phyloP scores from a whole-genome alignment of 1,140 invertebrate species.

The Philaenus spumarius region DNA sequence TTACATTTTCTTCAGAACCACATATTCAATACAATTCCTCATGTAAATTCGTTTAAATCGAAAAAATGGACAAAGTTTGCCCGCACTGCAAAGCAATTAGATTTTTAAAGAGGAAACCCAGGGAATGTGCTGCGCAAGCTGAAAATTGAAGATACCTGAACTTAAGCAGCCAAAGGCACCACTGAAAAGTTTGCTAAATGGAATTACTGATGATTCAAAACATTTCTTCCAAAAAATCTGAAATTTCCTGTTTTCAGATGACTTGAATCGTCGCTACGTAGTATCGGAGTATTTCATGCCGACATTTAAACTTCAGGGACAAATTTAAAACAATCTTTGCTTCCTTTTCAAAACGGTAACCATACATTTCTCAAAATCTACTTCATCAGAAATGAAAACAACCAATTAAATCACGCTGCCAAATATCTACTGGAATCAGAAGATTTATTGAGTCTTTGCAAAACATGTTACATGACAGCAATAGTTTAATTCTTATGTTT shows the following conservation, averaged over 20 bases:
- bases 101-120: constrained; percentile 8
- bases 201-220: background rate
- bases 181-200: background rate
- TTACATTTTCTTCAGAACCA: no score
- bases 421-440: constrained; percentile 32
- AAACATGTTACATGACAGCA: constrained; percentile 37
- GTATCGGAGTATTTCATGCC: constrained; percentile 22
- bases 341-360: constrained; percentile 21
- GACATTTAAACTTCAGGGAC: constrained; percentile 25
- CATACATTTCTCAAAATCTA: constrained; percentile 36
- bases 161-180: background rate
- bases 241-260: constrained; percentile 31
- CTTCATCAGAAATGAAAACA: constrained; percentile 40
- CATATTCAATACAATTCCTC: no score
- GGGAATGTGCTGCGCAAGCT: constrained; percentile 12
- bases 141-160: constrained; percentile 8
- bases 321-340: constrained; percentile 35
- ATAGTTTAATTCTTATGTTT: constrained; percentile 37
- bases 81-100: no score
- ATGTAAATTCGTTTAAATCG: no score
- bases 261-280: constrained; percentile 32
- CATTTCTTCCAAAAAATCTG: constrained; percentile 25
- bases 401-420: constrained; percentile 37
- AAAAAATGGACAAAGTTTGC: no score
- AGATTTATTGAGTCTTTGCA: constrained; percentile 35